Conservation (phyloP, 1,140 invertebrate genomes). For the Paracyclopina nana region DNA sequence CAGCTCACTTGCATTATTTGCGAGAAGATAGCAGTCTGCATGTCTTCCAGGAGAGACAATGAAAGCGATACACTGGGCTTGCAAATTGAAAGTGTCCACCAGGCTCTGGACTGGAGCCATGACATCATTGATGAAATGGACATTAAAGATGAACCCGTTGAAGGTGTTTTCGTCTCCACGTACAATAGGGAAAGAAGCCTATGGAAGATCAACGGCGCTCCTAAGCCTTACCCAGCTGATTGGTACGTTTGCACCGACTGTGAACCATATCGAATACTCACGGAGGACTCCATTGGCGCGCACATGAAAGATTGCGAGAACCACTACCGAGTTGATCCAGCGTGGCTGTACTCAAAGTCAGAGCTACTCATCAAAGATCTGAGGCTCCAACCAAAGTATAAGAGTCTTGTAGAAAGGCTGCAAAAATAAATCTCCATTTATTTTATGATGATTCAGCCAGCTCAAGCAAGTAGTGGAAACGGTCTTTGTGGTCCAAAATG, state of each 20-base stretch:
- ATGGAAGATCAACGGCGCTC: background rate
- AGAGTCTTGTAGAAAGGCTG: background rate
- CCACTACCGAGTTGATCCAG: background rate
- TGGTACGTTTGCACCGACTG: background rate
- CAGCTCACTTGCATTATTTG: background rate
- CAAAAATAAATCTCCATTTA: background rate
- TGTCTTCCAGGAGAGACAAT: background rate
- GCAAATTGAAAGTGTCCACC: background rate
- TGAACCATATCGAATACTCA: background rate
- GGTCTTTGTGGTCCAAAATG: conserved; percentile 15
- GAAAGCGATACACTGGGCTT: background rate
- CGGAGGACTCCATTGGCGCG: background rate
- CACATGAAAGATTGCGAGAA: background rate
- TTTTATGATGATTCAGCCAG: background rate
- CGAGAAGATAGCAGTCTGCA: too few species aligned
- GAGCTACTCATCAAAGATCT: background rate
- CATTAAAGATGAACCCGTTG: too few species aligned
- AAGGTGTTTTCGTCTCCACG: too few species aligned
- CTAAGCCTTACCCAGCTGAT: background rate
- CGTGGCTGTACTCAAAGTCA: background rate
- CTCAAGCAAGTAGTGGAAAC: background rate
- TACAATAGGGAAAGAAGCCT: background rate
- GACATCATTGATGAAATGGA: too few species aligned
- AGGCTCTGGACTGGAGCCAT: too few species aligned
- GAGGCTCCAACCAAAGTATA: background rate